These are phyloP conservation scores for Carettochelys insculpta DNA, from an alignment of 2,113 vertebrate genomes.

Conservation along the genomic window DNA sequence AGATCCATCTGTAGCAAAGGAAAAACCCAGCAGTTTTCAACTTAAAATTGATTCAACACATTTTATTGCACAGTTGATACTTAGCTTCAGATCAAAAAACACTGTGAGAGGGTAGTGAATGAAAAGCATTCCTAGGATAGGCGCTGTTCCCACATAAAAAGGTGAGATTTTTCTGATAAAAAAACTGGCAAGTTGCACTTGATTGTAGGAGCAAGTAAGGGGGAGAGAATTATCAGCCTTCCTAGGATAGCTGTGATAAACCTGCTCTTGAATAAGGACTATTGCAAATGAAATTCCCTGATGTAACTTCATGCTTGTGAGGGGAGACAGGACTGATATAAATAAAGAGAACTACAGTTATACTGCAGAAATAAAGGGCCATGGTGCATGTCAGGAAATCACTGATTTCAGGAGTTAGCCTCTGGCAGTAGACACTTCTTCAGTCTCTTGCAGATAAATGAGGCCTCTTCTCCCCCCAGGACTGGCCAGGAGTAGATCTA, in stretches of 20 bases:
- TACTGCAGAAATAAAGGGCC: neutral
- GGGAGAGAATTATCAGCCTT: neutral
- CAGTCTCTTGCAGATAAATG: accelerated
- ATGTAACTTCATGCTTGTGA: neutral
- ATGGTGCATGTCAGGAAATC: neutral
- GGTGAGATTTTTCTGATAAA: neutral
- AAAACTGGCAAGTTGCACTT: neutral
- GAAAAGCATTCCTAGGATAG: neutral
- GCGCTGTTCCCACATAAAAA: neutral
- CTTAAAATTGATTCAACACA: neutral
- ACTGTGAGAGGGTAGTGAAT: neutral
- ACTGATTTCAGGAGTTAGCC: neutral
- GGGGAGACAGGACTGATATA: too few relatives aligned
- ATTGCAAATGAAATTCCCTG: neutral
- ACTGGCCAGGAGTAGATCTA: neutral
- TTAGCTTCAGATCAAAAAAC: slow-evolving; percentile 7
- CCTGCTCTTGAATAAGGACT: neutral
- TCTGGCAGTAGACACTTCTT: accelerated
- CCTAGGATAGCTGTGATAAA: neutral
- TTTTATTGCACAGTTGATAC: slow-evolving; percentile 43
- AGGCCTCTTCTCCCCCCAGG: neutral
- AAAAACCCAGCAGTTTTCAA: neutral
- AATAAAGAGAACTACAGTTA: neutral
- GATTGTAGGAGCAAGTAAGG: accelerated
- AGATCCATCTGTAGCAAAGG: neutral